Conservation (phyloP, 2,797 vertebrate species). For the Danio choprae region DNA sequence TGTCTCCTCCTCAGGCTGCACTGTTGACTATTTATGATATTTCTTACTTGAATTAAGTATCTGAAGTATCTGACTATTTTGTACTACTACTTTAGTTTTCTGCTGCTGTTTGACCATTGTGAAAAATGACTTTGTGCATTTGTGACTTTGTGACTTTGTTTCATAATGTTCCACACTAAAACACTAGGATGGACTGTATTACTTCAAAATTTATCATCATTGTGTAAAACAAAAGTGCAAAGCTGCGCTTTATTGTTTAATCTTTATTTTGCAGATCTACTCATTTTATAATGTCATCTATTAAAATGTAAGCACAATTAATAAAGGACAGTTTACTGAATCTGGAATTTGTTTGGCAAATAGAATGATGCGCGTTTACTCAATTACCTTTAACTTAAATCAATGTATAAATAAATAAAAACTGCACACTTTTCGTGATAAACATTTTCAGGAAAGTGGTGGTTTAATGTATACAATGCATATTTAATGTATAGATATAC, state of each 20-base stretch:
- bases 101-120: not conserved
- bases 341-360: not conserved
- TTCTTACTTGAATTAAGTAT: not conserved
- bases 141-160: too few relatives aligned
- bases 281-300: not conserved
- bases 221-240: not conserved
- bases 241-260: not conserved
- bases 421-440: not conserved
- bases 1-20: not conserved
- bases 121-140: not conserved
- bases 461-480: not conserved
- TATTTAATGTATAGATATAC: not conserved
- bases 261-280: not conserved
- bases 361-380: too few relatives aligned
- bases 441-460: not conserved
- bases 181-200: not conserved
- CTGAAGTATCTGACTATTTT: not conserved
- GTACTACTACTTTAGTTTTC: not conserved
- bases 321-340: not conserved
- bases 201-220: not conserved
- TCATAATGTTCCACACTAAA: not conserved
- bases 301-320: not conserved
- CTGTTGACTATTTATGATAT: not conserved
- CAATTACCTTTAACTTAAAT: too few relatives aligned
- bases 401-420: not conserved